Evolutionary conservation across 2,113 vertebrate genomes (phyloP), one percentile per base, ranked within the genome.

Genomic region (Chascanopsetta lugubris): DNA sequence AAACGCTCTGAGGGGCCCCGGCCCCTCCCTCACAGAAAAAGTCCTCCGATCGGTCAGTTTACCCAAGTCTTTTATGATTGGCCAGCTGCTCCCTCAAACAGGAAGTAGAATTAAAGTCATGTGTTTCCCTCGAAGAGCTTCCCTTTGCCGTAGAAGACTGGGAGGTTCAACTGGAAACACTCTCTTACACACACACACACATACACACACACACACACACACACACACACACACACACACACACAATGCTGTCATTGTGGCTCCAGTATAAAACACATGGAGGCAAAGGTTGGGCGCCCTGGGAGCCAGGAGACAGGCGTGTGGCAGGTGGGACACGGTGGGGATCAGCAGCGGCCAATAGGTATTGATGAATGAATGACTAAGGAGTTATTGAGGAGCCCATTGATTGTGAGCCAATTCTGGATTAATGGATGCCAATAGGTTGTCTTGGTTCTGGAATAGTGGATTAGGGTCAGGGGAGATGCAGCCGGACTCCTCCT

Each of bases 301-400:
- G 13, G 27, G 30, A 36, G 43, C 15, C 6, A 78, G 42, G n/a
- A 9, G 42, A 11, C 18, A 57, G 49, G 51, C 56, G 11, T 54
- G 67, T 79, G 81, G 80, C 77, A 73, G 48, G 50, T 36, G 27
- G 69, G 60, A 61, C 70, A 66, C 74, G 54, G 34, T 21, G 21
- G 49, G 6, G 51, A 32, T 55, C 6, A 38, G 42, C 24, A 61
- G 49, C n/a, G 29, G 65, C 82, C 75, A 61, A 50, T 63, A 75
- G 60, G 55, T 82, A 84, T 85, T 71, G 88, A 91, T 79, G 68
- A 78, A 83, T 79, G 50, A 82, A 79, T 88, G 77, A 85, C 79
- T 87, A 68, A 85, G 81, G 53, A 79, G 69, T 77, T 87, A 85
- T 89, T 85, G 82, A 84, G 63, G 73, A 70, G 50, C 34, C 30